These are phyloP conservation scores for Drosophila melanosoma DNA, from an alignment of 2,888 invertebrate species.

Conservation along the genomic window DNA sequence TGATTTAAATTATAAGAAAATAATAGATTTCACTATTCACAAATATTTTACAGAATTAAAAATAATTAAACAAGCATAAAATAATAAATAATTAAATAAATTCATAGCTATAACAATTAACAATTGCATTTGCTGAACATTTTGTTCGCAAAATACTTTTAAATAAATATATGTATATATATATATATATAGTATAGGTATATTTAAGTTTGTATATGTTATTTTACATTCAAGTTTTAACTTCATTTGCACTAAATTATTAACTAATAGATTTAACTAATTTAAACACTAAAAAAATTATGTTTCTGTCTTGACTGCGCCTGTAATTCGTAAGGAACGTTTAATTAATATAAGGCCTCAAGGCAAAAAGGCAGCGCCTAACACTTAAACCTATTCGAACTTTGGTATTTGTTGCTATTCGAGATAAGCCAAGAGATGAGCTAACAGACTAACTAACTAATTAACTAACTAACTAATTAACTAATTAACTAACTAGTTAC, in stretches of 20 bases:
- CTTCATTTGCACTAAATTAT: slow-evolving; percentile 63
- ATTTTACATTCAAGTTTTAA: slow-evolving; percentile 40
- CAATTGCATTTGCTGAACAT: slow-evolving; percentile 15
- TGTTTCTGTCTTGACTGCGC: slow-evolving; percentile 32
- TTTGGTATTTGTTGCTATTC: slow-evolving; percentile 27
- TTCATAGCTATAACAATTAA: slow-evolving; percentile 32
- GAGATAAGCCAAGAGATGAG: slow-evolving; percentile 38
- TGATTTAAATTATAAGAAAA: slow-evolving; percentile 49
- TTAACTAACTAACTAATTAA: slow-evolving; percentile 47
- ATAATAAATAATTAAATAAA: slow-evolving; percentile 25
- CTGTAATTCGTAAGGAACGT: slow-evolving; percentile 67
- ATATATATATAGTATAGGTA: slow-evolving; percentile 33
- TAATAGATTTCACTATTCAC: slow-evolving; percentile 34
- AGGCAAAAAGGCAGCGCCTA: slow-evolving; percentile 66
- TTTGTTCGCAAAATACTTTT: slow-evolving; percentile 34
- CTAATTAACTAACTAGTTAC: slow-evolving; percentile 66
- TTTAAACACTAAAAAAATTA: slow-evolving; percentile 54
- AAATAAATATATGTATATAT: slow-evolving; percentile 35
- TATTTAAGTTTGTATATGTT: slow-evolving; percentile 56
- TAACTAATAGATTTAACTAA: slow-evolving; percentile 57
- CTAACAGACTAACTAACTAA: slow-evolving; percentile 48
- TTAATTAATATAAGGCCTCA: slow-evolving; percentile 67
- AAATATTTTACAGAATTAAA: slow-evolving; percentile 43
- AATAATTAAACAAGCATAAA: slow-evolving; percentile 33
- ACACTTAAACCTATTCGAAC: slow-evolving; percentile 50